phyloP scores from a whole-genome alignment of 2,888 invertebrate genomes.

The Caenorhabditis plicata region DNA sequence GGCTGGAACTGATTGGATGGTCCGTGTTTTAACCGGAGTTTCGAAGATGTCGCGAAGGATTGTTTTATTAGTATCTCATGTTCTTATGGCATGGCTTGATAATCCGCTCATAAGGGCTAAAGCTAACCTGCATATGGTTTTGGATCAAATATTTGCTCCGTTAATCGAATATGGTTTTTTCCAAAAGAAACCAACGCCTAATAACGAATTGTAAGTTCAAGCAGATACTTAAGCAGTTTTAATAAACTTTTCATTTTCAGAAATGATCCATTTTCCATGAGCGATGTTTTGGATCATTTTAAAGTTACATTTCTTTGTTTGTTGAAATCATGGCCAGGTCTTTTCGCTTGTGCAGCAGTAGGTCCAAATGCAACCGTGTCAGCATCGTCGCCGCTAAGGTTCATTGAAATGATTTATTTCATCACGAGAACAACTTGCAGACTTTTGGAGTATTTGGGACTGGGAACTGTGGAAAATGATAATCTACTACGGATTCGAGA shows the following conservation, averaged over 20 bases:
- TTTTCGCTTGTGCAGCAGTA: conserved; percentile 70
- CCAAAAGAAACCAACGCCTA: conserved; percentile 20
- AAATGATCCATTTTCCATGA: conserved; percentile 20
- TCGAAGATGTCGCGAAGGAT: conserved; percentile 33
- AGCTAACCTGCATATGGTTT: conserved; percentile 69
- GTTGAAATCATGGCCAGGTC: conserved; percentile 69
- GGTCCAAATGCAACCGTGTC: conserved; percentile 38
- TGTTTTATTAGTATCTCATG: conserved; percentile 37
- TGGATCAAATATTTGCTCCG: conserved; percentile 81
- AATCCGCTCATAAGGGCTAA: conserved; percentile 43
- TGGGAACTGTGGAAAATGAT: conserved; percentile 43
- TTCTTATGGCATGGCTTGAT: conserved; percentile 57
- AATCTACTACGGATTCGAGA: conserved; percentile 50
- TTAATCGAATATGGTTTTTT: conserved; percentile 76
- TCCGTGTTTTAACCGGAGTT: conserved; percentile 42
- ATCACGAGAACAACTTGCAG: too few species aligned
- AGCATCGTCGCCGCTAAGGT: conserved; percentile 50
- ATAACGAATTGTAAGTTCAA: conserved; percentile 7
- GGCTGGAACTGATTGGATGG: conserved; percentile 59
- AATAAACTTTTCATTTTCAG: conserved; percentile 4
- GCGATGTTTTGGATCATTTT: conserved; percentile 34
- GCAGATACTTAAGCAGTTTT: not conserved
- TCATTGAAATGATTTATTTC: not conserved
- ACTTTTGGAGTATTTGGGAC: conserved; percentile 49
- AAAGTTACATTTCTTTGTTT: conserved; percentile 42